Conservation (phyloP, 2,113 vertebrate genomes). For the Pedionomus torquatus region DNA sequence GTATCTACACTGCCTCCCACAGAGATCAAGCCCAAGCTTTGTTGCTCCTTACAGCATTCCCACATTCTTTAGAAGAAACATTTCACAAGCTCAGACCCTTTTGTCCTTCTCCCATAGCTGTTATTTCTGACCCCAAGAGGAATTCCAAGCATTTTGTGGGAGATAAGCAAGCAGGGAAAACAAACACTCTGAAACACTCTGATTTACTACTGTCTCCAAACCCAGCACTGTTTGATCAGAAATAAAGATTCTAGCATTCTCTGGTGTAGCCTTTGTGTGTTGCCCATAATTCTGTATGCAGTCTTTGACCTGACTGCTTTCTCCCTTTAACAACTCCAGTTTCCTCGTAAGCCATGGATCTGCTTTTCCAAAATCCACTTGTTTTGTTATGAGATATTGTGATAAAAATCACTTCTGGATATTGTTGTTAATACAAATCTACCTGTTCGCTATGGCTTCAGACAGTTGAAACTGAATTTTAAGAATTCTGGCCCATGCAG, state of each 20-base stretch:
- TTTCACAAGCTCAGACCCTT: constrained; percentile 63
- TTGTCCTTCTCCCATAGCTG: constrained; percentile 53
- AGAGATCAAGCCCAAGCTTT: constrained; percentile 22
- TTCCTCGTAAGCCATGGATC: not conserved
- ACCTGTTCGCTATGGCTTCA: not conserved
- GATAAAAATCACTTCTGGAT: not conserved
- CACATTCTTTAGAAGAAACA: constrained; percentile 47
- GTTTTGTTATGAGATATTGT: not conserved
- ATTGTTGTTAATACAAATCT: not conserved
- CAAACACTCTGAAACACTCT: constrained; percentile 12
- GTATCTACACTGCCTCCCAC: not conserved
- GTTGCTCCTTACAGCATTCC: constrained; percentile 31
- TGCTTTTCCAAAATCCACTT: not conserved
- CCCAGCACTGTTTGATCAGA: not conserved
- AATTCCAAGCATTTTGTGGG: constrained; percentile 58
- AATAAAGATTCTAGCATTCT: constrained; percentile 3
- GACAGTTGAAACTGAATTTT: not conserved
- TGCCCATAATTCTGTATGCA: not conserved
- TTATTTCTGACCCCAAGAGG: constrained; percentile 49
- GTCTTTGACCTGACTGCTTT: not conserved
- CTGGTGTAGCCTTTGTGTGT: not conserved
- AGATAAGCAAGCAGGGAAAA: constrained; percentile 57
- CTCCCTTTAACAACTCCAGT: not conserved
- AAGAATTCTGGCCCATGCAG: not conserved
- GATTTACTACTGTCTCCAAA: constrained; percentile 49